These are phyloP conservation scores for Tiphia femorata DNA, from an alignment of 2,888 invertebrate genomes.

Conservation along the genomic window DNA sequence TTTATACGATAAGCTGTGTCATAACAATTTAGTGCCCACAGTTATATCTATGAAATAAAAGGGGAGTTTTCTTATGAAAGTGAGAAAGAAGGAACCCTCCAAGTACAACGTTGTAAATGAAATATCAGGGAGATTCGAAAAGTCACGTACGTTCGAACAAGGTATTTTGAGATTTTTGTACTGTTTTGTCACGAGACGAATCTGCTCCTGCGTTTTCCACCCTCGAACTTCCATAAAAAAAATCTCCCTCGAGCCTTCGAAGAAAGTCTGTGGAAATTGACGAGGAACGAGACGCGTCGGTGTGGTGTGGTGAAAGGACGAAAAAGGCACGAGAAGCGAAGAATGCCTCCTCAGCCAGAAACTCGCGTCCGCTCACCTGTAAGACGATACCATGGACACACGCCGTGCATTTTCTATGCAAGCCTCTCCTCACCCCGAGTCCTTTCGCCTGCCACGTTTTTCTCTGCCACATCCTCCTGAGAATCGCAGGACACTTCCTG, in stretches of 20 bases:
- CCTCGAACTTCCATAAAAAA: not conserved
- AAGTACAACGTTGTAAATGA: no score
- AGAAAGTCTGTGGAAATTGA: not conserved
- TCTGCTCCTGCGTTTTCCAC: no score
- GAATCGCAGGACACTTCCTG: no score
- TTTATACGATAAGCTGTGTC: no score
- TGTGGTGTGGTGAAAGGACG: not conserved
- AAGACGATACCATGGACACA: conserved; percentile 38
- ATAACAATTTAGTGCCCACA: no score
- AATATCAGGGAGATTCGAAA: not conserved
- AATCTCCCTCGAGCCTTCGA: not conserved
- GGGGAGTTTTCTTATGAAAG: no score
- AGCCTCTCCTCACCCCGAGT: no score
- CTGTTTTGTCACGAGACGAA: not conserved
- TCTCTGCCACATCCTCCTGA: no score
- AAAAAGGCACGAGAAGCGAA: not conserved
- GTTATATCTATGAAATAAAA: no score
- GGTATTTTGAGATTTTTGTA: no score
- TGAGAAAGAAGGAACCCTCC: no score
- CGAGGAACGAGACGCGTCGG: not conserved
- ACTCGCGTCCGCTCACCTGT: conserved; percentile 38
- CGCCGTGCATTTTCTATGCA: conserved; percentile 29
- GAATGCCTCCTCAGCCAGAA: conserved; percentile 39
- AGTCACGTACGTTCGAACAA: no score
- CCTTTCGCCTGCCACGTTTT: not conserved